These are phyloP conservation scores for Camponotus fellah DNA, from an alignment of 2,888 invertebrate species.

Conservation along the genomic window DNA sequence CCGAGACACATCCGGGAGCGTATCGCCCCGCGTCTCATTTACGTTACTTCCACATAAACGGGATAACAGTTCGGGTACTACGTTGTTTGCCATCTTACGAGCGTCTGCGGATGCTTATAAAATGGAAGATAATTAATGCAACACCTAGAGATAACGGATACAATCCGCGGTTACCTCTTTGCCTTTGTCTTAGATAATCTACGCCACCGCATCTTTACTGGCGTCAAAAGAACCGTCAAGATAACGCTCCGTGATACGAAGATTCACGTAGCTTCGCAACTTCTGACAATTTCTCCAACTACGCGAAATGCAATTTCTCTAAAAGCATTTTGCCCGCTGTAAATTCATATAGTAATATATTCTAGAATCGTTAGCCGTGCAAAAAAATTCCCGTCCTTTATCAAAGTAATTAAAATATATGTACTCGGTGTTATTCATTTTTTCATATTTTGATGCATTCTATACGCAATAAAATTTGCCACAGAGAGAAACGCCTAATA, in stretches of 20 bases:
- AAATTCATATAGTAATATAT: background rate
- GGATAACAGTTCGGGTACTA: conserved; percentile 15
- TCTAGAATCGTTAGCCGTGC: background rate
- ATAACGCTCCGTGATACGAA: conserved; percentile 9
- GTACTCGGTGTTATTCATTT: background rate
- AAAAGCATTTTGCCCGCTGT: background rate
- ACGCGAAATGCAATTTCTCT: background rate
- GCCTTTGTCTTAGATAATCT: conserved; percentile 37
- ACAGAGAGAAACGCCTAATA: background rate
- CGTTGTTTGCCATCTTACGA: conserved; percentile 36
- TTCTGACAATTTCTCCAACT: background rate
- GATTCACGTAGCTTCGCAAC: background rate
- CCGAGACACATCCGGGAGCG: conserved; percentile 19
- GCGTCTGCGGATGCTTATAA: conserved; percentile 50
- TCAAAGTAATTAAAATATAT: background rate
- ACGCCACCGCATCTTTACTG: conserved; percentile 1
- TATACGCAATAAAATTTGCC: conserved; percentile 1
- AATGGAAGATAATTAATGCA: conserved; percentile 50
- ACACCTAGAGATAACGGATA: conserved; percentile 30
- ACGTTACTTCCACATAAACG: conserved; percentile 26
- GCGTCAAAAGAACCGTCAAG: conserved; percentile 34
- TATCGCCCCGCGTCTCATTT: conserved; percentile 15
- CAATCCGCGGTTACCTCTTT: conserved; percentile 33
- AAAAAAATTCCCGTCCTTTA: background rate
- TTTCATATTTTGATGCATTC: background rate